Evolutionary conservation across 1,140 invertebrate species (phyloP).

Genomic region (Littorina saxatilis): DNA sequence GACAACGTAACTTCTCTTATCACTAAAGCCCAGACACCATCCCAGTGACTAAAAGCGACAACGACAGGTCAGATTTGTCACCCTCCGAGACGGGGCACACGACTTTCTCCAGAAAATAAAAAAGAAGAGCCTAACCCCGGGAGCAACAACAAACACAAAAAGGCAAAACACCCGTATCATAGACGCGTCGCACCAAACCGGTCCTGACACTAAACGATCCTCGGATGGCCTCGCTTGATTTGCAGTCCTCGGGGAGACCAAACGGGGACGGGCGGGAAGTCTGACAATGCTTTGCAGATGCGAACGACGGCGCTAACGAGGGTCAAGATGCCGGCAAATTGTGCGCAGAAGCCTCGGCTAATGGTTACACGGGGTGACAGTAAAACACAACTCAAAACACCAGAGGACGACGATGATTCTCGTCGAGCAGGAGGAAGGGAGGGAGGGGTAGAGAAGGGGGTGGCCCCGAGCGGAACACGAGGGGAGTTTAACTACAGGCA

Average conservation of each 20-base stretch:
- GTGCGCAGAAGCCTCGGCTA: neutral
- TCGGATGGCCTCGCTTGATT: neutral
- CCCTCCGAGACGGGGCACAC: too few species aligned
- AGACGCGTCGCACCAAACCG: neutral
- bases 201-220: constrained; percentile 22
- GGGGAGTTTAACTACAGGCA: constrained; percentile 8
- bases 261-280: neutral
- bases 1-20: too few species aligned
- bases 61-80: neutral
- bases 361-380: constrained; percentile 19
- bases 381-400: constrained; percentile 1
- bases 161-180: constrained; percentile 28
- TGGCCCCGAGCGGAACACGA: too few species aligned
- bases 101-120: too few species aligned
- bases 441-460: neutral
- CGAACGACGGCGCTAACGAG: constrained; percentile 14
- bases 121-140: neutral
- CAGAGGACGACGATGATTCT: too few species aligned
- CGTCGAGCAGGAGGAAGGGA: neutral
- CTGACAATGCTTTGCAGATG: neutral
- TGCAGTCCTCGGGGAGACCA: neutral
- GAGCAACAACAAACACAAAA: neutral
- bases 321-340: constrained; percentile 29
- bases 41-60: neutral
- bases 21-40: neutral